Base-by-base conservation (phyloP, 2,888 invertebrate genomes). In the Abrostola triplasia region DNA sequence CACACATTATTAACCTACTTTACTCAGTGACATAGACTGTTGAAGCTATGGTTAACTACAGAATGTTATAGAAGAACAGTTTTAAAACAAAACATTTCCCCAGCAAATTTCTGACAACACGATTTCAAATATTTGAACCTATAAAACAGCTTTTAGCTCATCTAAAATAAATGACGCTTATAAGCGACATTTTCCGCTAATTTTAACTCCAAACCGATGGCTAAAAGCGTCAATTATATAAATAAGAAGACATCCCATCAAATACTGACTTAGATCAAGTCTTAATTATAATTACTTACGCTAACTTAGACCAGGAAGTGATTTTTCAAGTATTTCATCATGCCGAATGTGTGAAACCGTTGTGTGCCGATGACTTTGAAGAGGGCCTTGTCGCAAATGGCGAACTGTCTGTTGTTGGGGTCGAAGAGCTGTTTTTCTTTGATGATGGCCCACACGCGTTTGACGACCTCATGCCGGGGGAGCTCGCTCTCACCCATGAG, bases 281-380 rank as follows among this genome's bases (percentile, higher is more conserved):
- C 64, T 44, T 57, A 12, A 24, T 24, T 24, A 24, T 24, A 24
- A 24, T 24, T 24, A 77, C 54, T 53, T 60, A 73, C 36, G 36
- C 55, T 48, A 61, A 9, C 12, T 64, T 78, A 79, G 37, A 81
- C 89, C 40, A 93, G 93, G 91, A 99, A 98, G 94, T 99, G 99
- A 72, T 96, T 96, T 92, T 98, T 98, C 81, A 99, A 95, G 91
- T 98, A 98, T 90, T 99, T 99, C 97, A 99, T 98, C 99, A 99
- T 99, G 72, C 98, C 99, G 84, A 99, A 99, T 60, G 98, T 98
- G 81, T 98, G 97, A 96, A 99, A 98, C 83, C 98, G 96, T 88
- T 98, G 98, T 1, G 97, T 97, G 44, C 98, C 98, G 88, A 99
- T 98, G 44, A 99, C 97, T 91, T 97, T 98, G 89, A 97, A 95